Base-by-base conservation (phyloP, 2,113 vertebrate genomes). In the Catharus minimus region DNA sequence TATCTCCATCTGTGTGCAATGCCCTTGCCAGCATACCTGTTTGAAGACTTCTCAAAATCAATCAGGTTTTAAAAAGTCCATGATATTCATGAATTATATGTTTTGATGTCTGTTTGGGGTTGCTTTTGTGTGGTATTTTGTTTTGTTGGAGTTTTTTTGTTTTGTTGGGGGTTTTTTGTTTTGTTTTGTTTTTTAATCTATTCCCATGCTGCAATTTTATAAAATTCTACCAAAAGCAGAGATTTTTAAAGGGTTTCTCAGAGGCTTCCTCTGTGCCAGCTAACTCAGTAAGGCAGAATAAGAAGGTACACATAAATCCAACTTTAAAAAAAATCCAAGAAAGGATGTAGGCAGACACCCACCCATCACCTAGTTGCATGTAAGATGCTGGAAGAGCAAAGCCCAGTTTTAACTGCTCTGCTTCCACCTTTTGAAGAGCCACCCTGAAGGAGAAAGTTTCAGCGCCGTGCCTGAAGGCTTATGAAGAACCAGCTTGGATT, bases 181-280 rank as follows among this genome's bases (percentile, higher is more conserved):
- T 44, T 20, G 18, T 9, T 19, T 44, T 9, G 17, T 44, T 76
- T 56, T n/a, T 7, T 6, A 49, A 88, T 52, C 26, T 78, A 65
- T 28, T 84, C 2, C 33, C 60, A 81, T 53, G 68, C 5, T 18
- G 13, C 27, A n/a, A 71, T 47, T 75, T 33, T 32, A 4, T 2
- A 22, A 89, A 66, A 55, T 92, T 78, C 6, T 61, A 71, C 52
- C 26, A n/a, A 13, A 71, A 73, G 32, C 38, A 77, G 49, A 83
- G 24, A 53, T 77, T 89, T 89, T 82, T 24, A 52, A 89, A 78
- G 26, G 44, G 53, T 82, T 93, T 93, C 75, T 93, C 91, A 95
- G 95, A 94, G 82, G 90, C 68, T 72, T 88, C 46, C 69, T 69
- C 95, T 82, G 55, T 92, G 92, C 93, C 83, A 90, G 90, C 89